Percentiles rank a stretch among this genome's conserved stretches.
Conservation (phyloP, 2,113 vertebrate genomes). For the Xenus cinereus region DNA sequence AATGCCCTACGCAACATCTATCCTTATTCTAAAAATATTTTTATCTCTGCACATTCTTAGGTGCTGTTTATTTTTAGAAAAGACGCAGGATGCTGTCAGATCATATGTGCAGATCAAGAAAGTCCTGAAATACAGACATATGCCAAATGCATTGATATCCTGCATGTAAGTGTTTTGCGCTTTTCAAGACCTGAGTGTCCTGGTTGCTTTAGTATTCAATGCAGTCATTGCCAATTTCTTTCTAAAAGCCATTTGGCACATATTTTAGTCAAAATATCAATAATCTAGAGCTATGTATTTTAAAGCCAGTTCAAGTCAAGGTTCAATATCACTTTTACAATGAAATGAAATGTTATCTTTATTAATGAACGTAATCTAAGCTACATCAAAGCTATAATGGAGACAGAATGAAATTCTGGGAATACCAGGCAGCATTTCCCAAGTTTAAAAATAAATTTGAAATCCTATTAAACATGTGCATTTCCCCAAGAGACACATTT, state of each 20-base stretch:
- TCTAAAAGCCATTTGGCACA: constrained; percentile 33
- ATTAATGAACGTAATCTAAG: constrained; percentile 34
- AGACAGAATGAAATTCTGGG: constrained; percentile 50
- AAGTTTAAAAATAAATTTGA: constrained; percentile 50
- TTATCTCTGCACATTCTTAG: not conserved
- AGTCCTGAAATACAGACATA: not conserved
- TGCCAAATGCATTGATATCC: not conserved
- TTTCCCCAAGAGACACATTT: not conserved
- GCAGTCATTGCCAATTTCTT: not conserved
- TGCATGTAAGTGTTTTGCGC: not conserved
- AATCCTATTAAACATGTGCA: not conserved
- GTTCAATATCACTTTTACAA: constrained; percentile 32
- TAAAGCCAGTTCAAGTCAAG: constrained; percentile 17
- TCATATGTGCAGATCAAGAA: not conserved
- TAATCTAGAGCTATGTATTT: not conserved
- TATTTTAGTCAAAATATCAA: constrained; percentile 40
- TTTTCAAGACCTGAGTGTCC: not conserved
- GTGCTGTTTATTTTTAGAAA: not conserved
- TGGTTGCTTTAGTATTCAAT: not conserved
- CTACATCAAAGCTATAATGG: not conserved
- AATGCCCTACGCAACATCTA: not conserved
- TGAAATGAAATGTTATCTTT: constrained; percentile 44
- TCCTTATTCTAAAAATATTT: not conserved
- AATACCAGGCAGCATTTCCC: constrained; percentile 33
- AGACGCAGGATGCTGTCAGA: not conserved